These are phyloP conservation scores for Ptilorrhoa leucosticta DNA, from an alignment of 2,113 vertebrate species.

Conservation along the genomic window DNA sequence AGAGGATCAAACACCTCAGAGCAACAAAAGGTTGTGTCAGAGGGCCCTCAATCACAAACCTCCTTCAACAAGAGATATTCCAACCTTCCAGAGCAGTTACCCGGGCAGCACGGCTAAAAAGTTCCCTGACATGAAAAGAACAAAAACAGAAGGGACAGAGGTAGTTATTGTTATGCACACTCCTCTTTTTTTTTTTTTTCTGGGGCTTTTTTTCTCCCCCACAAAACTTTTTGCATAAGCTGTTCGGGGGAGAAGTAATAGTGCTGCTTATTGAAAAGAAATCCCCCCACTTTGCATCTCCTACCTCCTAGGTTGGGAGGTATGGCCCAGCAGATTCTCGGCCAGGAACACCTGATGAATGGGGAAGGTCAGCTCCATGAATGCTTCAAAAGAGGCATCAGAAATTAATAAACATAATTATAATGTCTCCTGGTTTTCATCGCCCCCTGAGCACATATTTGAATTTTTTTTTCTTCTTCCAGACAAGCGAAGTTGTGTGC, in stretches of 20 bases:
- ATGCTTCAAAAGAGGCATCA: slow-evolving; percentile 36
- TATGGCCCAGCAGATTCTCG: slow-evolving; percentile 49
- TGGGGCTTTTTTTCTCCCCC: slow-evolving; percentile 59
- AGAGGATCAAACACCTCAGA: slow-evolving; percentile 97
- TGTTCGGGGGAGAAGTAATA: slow-evolving; percentile 61
- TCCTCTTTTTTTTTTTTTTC: slow-evolving; percentile 43
- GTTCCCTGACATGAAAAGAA: slow-evolving; percentile 88
- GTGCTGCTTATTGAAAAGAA: slow-evolving; percentile 65
- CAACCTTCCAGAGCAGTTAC: slow-evolving; percentile 87
- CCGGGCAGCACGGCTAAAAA: slow-evolving; percentile 88
- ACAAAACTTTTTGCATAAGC: slow-evolving; percentile 76
- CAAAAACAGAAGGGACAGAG: slow-evolving; percentile 91
- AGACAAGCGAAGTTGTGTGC: slow-evolving; percentile 41
- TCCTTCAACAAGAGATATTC: slow-evolving; percentile 84
- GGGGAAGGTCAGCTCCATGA: slow-evolving; percentile 7
- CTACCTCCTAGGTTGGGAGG: slow-evolving; percentile 68
- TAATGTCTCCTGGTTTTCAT: slow-evolving; percentile 24
- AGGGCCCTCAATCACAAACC: slow-evolving; percentile 93
- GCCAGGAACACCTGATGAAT: slow-evolving; percentile 74
- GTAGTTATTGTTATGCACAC: slow-evolving; percentile 97
- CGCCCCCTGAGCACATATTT: slow-evolving; percentile 3
- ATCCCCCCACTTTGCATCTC: slow-evolving; percentile 26
- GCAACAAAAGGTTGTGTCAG: slow-evolving; percentile 97
- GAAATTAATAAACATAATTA: slow-evolving; percentile 32
- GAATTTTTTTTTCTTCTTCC: background rate